A percentile compares a stretch with the other conserved stretches of the same genome.
phyloP scores from a whole-genome alignment of 35 echinoderm and acorn worm genomes.

The Heliocidaris tuberculata region DNA sequence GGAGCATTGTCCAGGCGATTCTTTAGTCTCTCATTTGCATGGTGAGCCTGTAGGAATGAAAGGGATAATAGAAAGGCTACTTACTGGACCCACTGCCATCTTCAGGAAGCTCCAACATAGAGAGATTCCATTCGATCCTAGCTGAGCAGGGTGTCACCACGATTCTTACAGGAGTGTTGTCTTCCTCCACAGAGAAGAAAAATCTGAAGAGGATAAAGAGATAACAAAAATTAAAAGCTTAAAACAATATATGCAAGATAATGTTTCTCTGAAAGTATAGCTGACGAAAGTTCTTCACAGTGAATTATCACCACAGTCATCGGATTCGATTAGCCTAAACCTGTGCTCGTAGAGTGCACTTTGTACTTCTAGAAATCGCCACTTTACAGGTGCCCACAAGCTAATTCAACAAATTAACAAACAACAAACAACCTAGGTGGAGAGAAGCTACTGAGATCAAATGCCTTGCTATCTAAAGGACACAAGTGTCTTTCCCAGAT shows the following conservation, averaged over 20 bases:
- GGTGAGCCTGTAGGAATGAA: no score
- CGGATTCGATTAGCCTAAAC: background rate
- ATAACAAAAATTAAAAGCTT: background rate
- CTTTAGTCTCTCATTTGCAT: no score
- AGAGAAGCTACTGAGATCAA: no score
- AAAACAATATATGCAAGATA: background rate
- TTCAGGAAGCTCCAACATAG: constrained; percentile 76
- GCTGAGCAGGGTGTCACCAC: constrained; percentile 85
- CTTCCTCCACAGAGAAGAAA: constrained; percentile 95
- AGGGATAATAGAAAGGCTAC: background rate
- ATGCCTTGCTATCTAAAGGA: no score
- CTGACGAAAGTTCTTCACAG: background rate
- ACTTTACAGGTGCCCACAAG: no score
- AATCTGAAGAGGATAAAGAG: constrained; percentile 60
- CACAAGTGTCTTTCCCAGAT: no score
- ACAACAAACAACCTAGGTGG: no score
- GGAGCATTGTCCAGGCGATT: no score
- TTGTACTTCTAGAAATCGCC: background rate
- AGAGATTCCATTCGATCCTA: constrained; percentile 73
- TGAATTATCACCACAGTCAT: background rate
- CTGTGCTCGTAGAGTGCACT: background rate
- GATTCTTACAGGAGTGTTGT: constrained; percentile 82
- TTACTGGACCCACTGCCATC: constrained; percentile 96
- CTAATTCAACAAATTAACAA: no score
- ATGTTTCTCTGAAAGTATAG: background rate